Evolutionary conservation across 2,888 invertebrate species (phyloP).

Genomic region (Morpho helenor): DNA sequence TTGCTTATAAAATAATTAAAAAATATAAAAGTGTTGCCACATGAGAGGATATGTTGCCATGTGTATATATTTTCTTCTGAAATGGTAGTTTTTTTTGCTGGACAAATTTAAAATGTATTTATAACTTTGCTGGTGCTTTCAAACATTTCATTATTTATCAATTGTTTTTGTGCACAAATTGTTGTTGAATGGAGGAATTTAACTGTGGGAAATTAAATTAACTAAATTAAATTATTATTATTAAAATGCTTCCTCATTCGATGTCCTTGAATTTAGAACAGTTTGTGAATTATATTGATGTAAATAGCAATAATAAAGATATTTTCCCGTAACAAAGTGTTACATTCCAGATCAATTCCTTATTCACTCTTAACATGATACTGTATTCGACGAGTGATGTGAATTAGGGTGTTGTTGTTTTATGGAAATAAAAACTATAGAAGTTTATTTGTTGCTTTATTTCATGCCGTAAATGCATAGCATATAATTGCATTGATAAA

Average conservation of each 20-base stretch:
- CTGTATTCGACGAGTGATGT: conserved; percentile 48
- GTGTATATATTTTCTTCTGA: conserved; percentile 54
- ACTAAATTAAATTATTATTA: no score
- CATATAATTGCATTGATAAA: background rate
- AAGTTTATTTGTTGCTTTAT: conserved; percentile 47
- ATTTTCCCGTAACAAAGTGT: conserved; percentile 53
- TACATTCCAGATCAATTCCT: conserved; percentile 62
- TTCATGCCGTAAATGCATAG: background rate
- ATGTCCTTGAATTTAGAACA: conserved; percentile 22
- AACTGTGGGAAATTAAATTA: background rate
- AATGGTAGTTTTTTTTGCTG: conserved; percentile 36
- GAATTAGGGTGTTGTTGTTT: conserved; percentile 69
- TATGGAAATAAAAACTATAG: conserved; percentile 70
- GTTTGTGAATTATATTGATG: conserved; percentile 40
- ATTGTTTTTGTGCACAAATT: conserved; percentile 51
- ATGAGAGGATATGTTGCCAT: conserved; percentile 39
- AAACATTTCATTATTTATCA: conserved; percentile 31
- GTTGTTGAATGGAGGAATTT: conserved; percentile 35
- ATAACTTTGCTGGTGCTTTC: conserved; percentile 47
- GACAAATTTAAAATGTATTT: conserved; percentile 45
- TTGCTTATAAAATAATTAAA: conserved; percentile 27
- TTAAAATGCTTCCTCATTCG: background rate
- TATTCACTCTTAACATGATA: conserved; percentile 43
- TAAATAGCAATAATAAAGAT: conserved; percentile 43
- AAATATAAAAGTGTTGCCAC: conserved; percentile 31